Base-by-base conservation (phyloP, 2,888 invertebrate species). In the Syritta pipiens region DNA sequence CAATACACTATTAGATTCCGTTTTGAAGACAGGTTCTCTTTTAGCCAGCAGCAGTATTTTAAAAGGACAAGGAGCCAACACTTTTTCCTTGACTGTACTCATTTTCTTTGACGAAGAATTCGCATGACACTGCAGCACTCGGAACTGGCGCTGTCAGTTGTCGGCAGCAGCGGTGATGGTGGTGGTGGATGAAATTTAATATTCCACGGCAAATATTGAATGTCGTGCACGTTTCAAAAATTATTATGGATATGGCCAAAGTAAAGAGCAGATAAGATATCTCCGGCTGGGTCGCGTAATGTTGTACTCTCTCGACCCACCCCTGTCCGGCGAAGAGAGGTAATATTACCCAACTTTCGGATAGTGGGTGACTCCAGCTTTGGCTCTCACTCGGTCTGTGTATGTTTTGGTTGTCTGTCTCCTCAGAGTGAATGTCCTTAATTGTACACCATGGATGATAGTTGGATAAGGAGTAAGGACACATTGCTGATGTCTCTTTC, bases 151-250 rank as follows among this genome's bases (percentile, higher is more conserved):
- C 10, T 57, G 9, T 24, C n/a, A n/a, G n/a, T n/a, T n/a, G n/a
- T n/a, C n/a, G n/a, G n/a, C 20, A 32, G 22, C 20, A 19, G 53
- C 48, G 17, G 48, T 32, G 40, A 26, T 17, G 26, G 22, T 67
- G 14, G 46, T 37, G 51, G 57, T 72, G 55, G 60, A 28, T 67
- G 77, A 67, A 79, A 79, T 67, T 67, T 55, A 60, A 79, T 79
- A 79, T 67, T 60, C 72, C 59, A 49, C 22, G 7, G 72, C 55
- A 79, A 79, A 79, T 79, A 79, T 79, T 79, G 67, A 79, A 72
- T 72, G 72, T 72, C 65, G 67, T 79, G 77, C 77, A 79, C 77
- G 77, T 79, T 79, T 79, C 77, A 79, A 67, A 77, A 72, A 72
- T 67, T 72, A 72, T 72, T 77, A 72, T 77, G 72, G 77, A 77